phyloP scores from a whole-genome alignment of 2,797 vertebrate genomes.

The Odontamblyopus lacepedii region DNA sequence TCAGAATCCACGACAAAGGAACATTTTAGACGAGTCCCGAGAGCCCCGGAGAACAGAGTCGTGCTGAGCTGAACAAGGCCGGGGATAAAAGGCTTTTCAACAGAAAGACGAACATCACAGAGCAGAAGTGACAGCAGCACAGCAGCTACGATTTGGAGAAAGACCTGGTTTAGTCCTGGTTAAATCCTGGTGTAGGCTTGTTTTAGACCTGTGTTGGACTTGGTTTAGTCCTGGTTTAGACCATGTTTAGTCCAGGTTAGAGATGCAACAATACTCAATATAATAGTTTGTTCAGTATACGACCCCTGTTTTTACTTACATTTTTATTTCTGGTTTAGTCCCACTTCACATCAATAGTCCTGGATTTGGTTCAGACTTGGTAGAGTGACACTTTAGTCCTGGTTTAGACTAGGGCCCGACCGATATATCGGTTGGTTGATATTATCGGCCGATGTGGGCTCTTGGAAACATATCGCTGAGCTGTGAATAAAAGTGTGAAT shows the following conservation, averaged over 20 bases:
- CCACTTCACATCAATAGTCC: no score
- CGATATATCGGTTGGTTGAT: no score
- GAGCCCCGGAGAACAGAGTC: background rate
- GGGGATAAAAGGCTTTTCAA: background rate
- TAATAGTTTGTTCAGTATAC: no score
- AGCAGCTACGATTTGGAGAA: background rate
- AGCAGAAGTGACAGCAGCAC: slow-evolving; percentile 28
- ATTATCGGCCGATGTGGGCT: no score
- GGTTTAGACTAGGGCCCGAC: no score
- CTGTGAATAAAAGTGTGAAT: no score
- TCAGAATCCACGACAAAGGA: background rate
- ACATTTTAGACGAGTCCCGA: background rate
- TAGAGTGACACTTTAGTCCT: no score
- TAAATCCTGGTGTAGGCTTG: slow-evolving; percentile 1
- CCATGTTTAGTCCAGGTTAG: background rate
- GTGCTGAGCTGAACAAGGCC: background rate
- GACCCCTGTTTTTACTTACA: no score
- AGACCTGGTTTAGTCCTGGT: slow-evolving; percentile 14
- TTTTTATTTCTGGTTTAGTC: no score
- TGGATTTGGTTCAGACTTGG: background rate
- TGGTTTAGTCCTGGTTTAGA: slow-evolving; percentile 5
- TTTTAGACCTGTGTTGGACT: background rate
- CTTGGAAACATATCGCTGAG: no score
- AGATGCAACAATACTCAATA: no score
- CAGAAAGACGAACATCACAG: background rate